phyloP scores from a whole-genome alignment of 2,113 vertebrate species.

The Dromaius novaehollandiae region DNA sequence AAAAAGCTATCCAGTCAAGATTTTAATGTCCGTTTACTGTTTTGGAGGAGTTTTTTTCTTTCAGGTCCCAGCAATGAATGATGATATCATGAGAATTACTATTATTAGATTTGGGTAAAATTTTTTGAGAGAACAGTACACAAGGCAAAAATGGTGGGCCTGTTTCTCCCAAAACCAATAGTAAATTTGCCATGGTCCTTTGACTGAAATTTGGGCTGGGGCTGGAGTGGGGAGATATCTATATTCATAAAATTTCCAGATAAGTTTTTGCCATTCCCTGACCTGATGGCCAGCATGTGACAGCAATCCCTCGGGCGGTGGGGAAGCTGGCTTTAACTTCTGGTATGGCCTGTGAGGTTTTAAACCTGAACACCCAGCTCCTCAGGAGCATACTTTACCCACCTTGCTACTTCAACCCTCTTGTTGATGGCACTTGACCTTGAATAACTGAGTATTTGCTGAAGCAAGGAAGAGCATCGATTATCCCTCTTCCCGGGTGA shows the following conservation, averaged over 20 bases:
- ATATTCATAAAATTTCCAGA: background rate
- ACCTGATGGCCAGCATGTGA: background rate
- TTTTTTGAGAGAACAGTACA: background rate
- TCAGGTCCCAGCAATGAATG: background rate
- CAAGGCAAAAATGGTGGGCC: background rate
- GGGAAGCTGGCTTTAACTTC: background rate
- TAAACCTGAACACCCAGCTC: background rate
- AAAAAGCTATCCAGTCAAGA: background rate
- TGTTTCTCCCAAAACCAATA: background rate
- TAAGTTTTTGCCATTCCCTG: background rate
- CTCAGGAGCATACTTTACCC: background rate
- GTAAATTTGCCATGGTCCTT: background rate
- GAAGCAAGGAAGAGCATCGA: background rate
- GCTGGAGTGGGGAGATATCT: background rate
- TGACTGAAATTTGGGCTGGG: background rate
- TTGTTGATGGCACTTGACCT: background rate
- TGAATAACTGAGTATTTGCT: background rate
- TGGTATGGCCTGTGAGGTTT: background rate
- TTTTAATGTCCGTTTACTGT: background rate
- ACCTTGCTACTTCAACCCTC: background rate
- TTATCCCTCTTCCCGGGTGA: background rate
- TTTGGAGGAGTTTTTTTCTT: background rate
- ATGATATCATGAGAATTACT: background rate
- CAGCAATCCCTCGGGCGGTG: fast-evolving
- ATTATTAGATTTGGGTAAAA: background rate